phyloP scores from a whole-genome alignment of 2,113 vertebrate genomes.

The Clarias batrachus region DNA sequence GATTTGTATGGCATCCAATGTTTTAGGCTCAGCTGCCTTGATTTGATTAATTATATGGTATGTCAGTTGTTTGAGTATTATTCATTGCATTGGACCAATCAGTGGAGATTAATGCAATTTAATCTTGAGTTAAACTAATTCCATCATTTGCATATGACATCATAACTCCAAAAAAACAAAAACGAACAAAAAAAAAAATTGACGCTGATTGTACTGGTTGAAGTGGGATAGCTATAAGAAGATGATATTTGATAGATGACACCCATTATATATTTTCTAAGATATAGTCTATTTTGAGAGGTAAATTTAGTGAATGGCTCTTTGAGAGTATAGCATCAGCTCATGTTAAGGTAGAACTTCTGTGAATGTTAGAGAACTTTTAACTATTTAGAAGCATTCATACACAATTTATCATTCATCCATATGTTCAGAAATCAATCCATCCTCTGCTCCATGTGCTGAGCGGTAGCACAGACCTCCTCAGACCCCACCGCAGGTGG shows the following conservation, averaged over 20 bases:
- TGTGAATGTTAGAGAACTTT: conserved; percentile 71
- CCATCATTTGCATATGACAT: conserved; percentile 73
- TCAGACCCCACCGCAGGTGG: conserved; percentile 66
- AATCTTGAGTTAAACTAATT: conserved; percentile 69
- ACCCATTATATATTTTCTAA: conserved; percentile 81
- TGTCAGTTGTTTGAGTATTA: conserved; percentile 72
- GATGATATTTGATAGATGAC: conserved; percentile 74
- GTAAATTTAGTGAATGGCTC: conserved; percentile 75
- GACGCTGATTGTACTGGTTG: conserved; percentile 72
- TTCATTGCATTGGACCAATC: conserved; percentile 77
- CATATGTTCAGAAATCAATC: conserved; percentile 45
- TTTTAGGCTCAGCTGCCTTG: conserved; percentile 67
- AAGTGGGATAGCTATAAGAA: conserved; percentile 73
- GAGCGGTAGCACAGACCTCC: conserved; percentile 69
- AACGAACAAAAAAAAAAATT: conserved; percentile 64
- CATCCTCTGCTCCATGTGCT: conserved; percentile 61
- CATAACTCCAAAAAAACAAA: conserved; percentile 61
- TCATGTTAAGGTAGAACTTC: conserved; percentile 46
- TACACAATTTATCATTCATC: conserved; percentile 65
- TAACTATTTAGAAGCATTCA: conserved; percentile 69
- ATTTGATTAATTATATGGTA: conserved; percentile 64
- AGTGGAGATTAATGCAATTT: conserved; percentile 64
- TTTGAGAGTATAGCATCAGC: conserved; percentile 62
- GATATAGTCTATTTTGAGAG: conserved; percentile 82
- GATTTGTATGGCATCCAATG: conserved; percentile 70